phyloP scores from a whole-genome alignment of 1,140 invertebrate species.

The Drosophila persimilis region DNA sequence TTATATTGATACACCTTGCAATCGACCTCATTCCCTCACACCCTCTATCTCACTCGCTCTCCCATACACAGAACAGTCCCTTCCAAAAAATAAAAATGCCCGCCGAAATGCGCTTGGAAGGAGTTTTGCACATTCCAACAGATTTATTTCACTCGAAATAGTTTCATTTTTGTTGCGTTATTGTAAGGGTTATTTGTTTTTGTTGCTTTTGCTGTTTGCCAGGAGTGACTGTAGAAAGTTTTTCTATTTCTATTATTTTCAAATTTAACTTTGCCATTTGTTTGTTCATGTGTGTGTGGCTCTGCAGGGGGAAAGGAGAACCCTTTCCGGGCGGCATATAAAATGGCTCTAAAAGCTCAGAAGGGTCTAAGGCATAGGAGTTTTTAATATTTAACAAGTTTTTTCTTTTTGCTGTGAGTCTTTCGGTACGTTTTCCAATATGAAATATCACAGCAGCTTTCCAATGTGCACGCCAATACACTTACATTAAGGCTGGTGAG shows the following conservation, averaged over 20 bases:
- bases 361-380: conserved; percentile 16
- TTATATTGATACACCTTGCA: too few relatives aligned
- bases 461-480: neutral
- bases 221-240: conserved; percentile 73
- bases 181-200: conserved; percentile 56
- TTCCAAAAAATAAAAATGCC: conserved; percentile 44
- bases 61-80: too few relatives aligned
- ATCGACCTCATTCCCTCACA: neutral
- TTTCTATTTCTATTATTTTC: conserved; percentile 82
- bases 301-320: neutral
- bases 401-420: conserved; percentile 22
- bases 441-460: conserved; percentile 52
- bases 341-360: neutral
- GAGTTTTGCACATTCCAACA: conserved; percentile 80
- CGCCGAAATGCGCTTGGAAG: conserved; percentile 74
- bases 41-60: too few relatives aligned
- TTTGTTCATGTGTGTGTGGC: conserved; percentile 56
- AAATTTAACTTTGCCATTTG: conserved; percentile 82
- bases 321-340: conserved; percentile 1
- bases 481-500: too few relatives aligned
- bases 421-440: conserved; percentile 49
- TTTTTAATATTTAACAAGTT: conserved; percentile 48
- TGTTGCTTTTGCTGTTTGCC: conserved; percentile 45
- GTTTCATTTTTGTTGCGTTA: conserved; percentile 80
- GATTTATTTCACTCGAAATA: conserved; percentile 82